Evolutionary conservation across 2,888 invertebrate genomes (phyloP).

Genomic region (Blera fallax): DNA sequence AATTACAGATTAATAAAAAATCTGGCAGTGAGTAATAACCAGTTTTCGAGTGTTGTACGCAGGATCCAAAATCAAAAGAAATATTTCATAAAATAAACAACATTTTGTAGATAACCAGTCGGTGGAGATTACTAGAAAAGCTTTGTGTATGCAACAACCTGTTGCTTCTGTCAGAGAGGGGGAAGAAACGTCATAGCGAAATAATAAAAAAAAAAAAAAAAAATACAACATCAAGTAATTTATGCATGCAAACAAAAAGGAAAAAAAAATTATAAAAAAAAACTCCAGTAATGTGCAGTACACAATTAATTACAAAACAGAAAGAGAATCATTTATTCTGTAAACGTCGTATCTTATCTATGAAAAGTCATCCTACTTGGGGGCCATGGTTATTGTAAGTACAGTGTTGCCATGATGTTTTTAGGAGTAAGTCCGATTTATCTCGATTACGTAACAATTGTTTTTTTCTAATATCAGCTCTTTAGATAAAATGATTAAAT

Average conservation of each 20-base stretch:
- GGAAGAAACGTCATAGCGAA: neutral
- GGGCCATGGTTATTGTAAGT: neutral
- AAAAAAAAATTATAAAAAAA: neutral
- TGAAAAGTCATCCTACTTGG: neutral
- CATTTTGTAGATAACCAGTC: neutral
- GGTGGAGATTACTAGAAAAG: neutral
- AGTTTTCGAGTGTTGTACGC: neutral
- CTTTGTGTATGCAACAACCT: constrained; percentile 14
- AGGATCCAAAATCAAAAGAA: neutral
- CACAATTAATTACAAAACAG: constrained; percentile 17
- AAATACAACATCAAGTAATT: neutral
- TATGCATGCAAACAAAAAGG: neutral
- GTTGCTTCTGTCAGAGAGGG: neutral
- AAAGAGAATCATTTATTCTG: constrained; percentile 19
- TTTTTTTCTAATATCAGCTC: no score
- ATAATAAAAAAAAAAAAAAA: neutral
- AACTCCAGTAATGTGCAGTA: neutral
- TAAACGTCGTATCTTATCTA: constrained; percentile 19
- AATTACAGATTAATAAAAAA: neutral
- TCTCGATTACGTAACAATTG: no score
- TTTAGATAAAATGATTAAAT: no score
- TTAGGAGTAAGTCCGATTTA: no score
- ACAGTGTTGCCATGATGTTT: constrained; percentile 35
- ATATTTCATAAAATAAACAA: neutral
- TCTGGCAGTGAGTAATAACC: neutral